These are phyloP conservation scores for Epinotia ramella DNA, from an alignment of 2,888 invertebrate species.

Conservation along the genomic window DNA sequence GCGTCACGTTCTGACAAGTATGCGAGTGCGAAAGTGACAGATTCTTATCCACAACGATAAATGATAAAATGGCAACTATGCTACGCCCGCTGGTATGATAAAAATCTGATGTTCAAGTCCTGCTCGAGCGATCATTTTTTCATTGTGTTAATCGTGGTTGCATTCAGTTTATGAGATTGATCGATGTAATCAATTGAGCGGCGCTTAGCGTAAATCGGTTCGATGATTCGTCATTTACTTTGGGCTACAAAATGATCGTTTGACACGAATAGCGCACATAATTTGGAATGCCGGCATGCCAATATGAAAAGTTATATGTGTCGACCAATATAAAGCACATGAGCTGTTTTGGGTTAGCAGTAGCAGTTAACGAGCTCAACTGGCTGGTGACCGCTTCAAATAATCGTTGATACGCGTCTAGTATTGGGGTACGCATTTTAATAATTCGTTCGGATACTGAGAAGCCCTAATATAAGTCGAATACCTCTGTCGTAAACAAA, in stretches of 20 bases:
- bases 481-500: neutral
- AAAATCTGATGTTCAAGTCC: neutral
- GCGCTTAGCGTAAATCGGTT: neutral
- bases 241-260: slow-evolving; percentile 29
- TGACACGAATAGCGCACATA: slow-evolving; percentile 40
- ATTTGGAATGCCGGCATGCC: slow-evolving; percentile 11
- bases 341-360: slow-evolving; percentile 67
- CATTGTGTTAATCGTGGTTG: no score
- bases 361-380: slow-evolving; percentile 80
- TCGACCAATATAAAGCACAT: slow-evolving; percentile 64
- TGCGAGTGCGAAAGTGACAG: no score
- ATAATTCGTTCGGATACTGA: slow-evolving; percentile 51
- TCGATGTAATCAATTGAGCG: neutral
- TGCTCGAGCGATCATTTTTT: no score
- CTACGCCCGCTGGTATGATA: neutral
- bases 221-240: slow-evolving; percentile 23
- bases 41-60: no score
- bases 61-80: no score
- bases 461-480: neutral
- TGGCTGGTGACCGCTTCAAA: slow-evolving; percentile 74
- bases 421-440: slow-evolving; percentile 67
- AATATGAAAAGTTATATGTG: slow-evolving; percentile 14
- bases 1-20: no score
- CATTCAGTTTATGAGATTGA: neutral
- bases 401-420: slow-evolving; percentile 63